phyloP scores from a whole-genome alignment of 2,888 invertebrate species.

The Camptogramma bilineatum region DNA sequence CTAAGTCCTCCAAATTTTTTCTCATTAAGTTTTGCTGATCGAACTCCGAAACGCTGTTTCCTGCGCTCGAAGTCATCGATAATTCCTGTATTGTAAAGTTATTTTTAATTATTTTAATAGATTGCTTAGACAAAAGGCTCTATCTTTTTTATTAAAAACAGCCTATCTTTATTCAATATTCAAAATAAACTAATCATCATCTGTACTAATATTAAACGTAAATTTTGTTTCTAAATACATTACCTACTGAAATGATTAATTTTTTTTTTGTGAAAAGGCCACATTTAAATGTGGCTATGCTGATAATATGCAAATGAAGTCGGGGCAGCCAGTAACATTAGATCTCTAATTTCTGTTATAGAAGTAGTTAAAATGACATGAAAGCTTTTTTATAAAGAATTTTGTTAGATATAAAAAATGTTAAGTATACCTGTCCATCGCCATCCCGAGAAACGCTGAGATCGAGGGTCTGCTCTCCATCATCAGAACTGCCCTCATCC shows the following conservation, averaged over 20 bases:
- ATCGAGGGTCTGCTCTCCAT: slow-evolving; percentile 82
- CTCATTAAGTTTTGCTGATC: slow-evolving; percentile 82
- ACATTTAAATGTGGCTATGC: too few species aligned
- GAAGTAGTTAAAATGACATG: too few species aligned
- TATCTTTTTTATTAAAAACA: not conserved
- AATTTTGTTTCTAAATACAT: too few species aligned
- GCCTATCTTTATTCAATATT: not conserved
- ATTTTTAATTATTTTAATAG: slow-evolving; percentile 2
- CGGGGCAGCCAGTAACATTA: too few species aligned
- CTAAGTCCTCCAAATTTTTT: slow-evolving; percentile 81
- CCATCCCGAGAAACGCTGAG: slow-evolving; percentile 80
- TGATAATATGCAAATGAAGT: too few species aligned
- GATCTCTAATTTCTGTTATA: too few species aligned
- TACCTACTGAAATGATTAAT: too few species aligned
- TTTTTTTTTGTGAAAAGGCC: too few species aligned
- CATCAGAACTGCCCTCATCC: slow-evolving; percentile 81
- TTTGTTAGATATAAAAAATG: too few species aligned
- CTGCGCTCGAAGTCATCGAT: slow-evolving; percentile 81
- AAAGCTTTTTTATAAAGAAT: too few species aligned
- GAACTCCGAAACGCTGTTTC: slow-evolving; percentile 81
- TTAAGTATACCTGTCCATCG: slow-evolving; percentile 77
- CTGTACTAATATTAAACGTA: too few species aligned
- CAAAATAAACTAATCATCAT: not conserved
- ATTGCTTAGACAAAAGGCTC: slow-evolving; percentile 31
- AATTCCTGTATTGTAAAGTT: slow-evolving; percentile 64